phyloP scores from a whole-genome alignment of 2,888 invertebrate species.

The Platycnemis pennipes region DNA sequence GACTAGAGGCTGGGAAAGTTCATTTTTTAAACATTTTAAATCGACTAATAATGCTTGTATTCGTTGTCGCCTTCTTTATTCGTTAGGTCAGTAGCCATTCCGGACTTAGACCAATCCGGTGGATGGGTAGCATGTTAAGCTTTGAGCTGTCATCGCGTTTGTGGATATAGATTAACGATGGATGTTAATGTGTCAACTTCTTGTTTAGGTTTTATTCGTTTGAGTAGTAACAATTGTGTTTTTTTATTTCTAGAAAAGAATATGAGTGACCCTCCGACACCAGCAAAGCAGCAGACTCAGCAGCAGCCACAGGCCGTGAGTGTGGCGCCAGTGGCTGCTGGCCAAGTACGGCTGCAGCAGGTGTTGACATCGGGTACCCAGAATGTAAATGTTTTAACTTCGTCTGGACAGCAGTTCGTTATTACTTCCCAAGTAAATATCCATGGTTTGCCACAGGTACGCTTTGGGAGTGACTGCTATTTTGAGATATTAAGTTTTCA shows the following conservation, averaged over 20 bases:
- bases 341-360: conserved; percentile 77
- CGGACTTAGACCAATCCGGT: background rate
- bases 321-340: conserved; percentile 68
- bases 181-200: background rate
- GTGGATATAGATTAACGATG: background rate
- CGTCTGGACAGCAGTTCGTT: conserved; percentile 78
- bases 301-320: conserved; percentile 69
- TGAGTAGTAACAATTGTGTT: background rate
- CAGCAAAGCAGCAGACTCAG: conserved; percentile 68
- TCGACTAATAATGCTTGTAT: no score
- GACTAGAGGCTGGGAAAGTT: no score
- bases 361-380: conserved; percentile 77
- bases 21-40: no score
- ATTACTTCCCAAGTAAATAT: conserved; percentile 78
- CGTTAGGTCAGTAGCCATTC: background rate
- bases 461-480: conserved; percentile 53
- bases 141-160: background rate
- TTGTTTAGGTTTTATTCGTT: background rate
- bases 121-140: background rate
- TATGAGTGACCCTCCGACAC: conserved; percentile 69
- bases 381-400: conserved; percentile 78
- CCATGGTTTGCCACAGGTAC: conserved; percentile 81
- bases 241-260: conserved; percentile 41
- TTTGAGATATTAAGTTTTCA: background rate
- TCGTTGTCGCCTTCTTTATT: no score